phyloP scores from a whole-genome alignment of 2,797 vertebrate genomes.

The Acipenser ruthenus region DNA sequence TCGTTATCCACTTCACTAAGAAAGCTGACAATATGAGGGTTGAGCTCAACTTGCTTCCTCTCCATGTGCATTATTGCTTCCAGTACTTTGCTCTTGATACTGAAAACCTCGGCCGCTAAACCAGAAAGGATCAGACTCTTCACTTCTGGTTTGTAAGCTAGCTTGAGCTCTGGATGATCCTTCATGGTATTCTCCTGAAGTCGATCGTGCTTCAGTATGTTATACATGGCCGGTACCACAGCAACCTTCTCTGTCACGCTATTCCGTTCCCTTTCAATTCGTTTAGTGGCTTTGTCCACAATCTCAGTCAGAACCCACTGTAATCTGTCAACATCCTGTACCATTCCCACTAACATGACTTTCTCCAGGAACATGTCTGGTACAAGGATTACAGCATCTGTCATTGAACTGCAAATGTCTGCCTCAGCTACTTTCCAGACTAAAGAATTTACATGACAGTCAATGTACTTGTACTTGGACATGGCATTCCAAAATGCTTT shows the following conservation, averaged over 20 bases:
- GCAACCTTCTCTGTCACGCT: slow-evolving; percentile 39
- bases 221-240: slow-evolving; percentile 41
- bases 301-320: slow-evolving; percentile 40
- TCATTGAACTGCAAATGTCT: slow-evolving; percentile 30
- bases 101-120: slow-evolving; percentile 46
- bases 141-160: slow-evolving; percentile 39
- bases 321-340: slow-evolving; percentile 38
- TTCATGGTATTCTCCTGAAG: slow-evolving; percentile 29
- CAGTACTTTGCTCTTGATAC: slow-evolving; percentile 57
- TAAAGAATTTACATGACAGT: not conserved
- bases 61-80: slow-evolving; percentile 42
- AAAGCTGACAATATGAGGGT: slow-evolving; percentile 50
- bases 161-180: slow-evolving; percentile 43
- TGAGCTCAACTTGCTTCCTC: slow-evolving; percentile 31
- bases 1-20: slow-evolving; percentile 45
- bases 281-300: slow-evolving; percentile 33
- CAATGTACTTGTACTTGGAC: slow-evolving; percentile 48
- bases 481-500: slow-evolving; percentile 41
- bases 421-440: slow-evolving; percentile 57
- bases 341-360: slow-evolving; percentile 55
- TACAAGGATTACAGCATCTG: slow-evolving; percentile 37
- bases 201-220: slow-evolving; percentile 51
- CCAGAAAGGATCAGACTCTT: slow-evolving; percentile 54
- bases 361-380: slow-evolving; percentile 26
- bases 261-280: slow-evolving; percentile 50